Evolutionary conservation across 2,888 invertebrate species (phyloP).

Genomic region (Cataglyphis altisquamis): DNA sequence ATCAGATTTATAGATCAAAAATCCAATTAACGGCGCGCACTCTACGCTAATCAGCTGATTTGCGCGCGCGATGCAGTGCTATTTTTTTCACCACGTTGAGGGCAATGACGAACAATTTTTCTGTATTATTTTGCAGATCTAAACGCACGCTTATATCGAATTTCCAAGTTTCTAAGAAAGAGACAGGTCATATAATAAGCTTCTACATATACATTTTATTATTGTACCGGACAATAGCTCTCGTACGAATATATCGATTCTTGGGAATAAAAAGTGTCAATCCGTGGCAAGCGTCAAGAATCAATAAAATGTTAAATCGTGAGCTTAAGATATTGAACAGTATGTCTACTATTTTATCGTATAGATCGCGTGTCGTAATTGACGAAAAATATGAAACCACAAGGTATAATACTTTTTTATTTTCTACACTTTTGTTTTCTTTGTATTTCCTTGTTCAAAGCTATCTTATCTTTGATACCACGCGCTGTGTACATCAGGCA

Average conservation of each 20-base stretch:
- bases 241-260: constrained; percentile 40
- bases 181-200: not conserved
- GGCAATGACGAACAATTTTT: not conserved
- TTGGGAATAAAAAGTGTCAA: constrained; percentile 25
- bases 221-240: constrained; percentile 8
- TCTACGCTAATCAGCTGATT: constrained; percentile 16
- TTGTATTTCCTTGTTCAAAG: not conserved
- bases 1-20: constrained; percentile 7
- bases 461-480: not conserved
- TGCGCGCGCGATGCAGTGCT: not conserved
- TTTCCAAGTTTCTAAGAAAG: constrained; percentile 23
- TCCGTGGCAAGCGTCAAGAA: not conserved
- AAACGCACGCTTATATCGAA: constrained; percentile 28
- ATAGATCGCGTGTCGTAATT: not conserved
- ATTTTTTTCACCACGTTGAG: constrained; percentile 32
- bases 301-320: not conserved
- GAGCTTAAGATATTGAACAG: not conserved
- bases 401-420: not conserved
- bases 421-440: not conserved
- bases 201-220: constrained; percentile 22
- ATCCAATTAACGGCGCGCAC: constrained; percentile 17
- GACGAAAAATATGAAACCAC: not conserved
- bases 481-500: not conserved
- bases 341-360: not conserved
- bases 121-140: constrained; percentile 6